phyloP scores from a whole-genome alignment of 2,888 invertebrate species.

The Cephus rjabovi region DNA sequence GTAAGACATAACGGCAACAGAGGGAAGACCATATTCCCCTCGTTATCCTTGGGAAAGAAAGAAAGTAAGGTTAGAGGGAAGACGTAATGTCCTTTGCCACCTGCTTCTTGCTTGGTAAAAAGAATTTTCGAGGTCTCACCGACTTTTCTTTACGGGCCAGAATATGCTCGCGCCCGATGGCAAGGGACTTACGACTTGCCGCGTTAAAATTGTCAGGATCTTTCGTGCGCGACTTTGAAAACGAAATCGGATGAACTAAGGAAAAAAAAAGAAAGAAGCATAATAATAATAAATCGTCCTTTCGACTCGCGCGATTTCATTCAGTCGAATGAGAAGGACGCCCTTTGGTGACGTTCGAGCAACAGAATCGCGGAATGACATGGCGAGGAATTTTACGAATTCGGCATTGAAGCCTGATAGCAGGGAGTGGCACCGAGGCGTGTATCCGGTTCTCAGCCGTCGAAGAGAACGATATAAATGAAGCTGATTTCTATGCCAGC shows the following conservation, averaged over 20 bases:
- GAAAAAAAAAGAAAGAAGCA: neutral
- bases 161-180: neutral
- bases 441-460: neutral
- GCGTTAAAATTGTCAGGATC: no score
- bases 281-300: neutral
- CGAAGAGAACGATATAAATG: constrained; percentile 16
- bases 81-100: neutral
- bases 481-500: constrained; percentile 20
- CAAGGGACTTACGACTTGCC: neutral
- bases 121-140: neutral
- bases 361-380: neutral
- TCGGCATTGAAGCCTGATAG: neutral
- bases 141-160: neutral
- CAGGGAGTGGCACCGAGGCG: neutral
- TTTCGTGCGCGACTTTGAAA: no score
- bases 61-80: neutral
- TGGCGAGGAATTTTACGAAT: neutral
- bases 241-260: neutral
- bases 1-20: neutral
- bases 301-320: neutral
- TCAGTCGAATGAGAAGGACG: no score
- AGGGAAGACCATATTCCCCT: neutral
- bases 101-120: neutral
- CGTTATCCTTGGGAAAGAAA: neutral
- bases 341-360: neutral